phyloP scores from a whole-genome alignment of 2,113 vertebrate genomes.

The Tragelaphus buxtoni region DNA sequence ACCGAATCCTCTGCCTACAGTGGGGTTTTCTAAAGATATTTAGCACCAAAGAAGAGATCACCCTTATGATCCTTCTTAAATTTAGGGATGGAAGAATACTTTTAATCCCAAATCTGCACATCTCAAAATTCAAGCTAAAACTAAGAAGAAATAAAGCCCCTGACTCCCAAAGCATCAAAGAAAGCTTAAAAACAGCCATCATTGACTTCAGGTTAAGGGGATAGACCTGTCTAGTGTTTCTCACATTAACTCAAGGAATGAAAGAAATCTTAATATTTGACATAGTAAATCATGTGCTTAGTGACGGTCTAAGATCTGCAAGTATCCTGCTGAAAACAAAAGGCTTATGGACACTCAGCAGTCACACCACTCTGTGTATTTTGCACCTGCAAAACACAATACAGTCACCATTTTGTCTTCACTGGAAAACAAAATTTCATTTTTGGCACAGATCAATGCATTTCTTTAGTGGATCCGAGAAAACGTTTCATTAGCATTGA shows the following conservation, averaged over 20 bases:
- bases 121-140: background rate
- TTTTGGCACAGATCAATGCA: background rate
- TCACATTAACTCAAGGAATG: background rate
- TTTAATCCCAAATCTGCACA: background rate
- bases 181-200: background rate
- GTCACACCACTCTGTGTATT: background rate
- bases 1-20: background rate
- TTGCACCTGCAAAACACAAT: background rate
- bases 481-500: background rate
- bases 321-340: background rate
- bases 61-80: background rate
- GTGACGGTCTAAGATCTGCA: background rate
- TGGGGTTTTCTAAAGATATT: background rate
- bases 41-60: background rate
- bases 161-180: background rate
- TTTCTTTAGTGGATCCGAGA: background rate
- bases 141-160: background rate
- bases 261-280: background rate
- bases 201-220: background rate
- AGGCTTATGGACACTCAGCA: background rate
- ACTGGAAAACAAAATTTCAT: background rate
- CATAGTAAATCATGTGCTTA: background rate
- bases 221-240: background rate
- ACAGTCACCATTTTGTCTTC: background rate
- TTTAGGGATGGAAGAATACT: background rate